Percentiles rank a stretch among this genome's conserved stretches.
Conservation (phyloP, 2,888 invertebrate genomes). For the Cephus runcator region DNA sequence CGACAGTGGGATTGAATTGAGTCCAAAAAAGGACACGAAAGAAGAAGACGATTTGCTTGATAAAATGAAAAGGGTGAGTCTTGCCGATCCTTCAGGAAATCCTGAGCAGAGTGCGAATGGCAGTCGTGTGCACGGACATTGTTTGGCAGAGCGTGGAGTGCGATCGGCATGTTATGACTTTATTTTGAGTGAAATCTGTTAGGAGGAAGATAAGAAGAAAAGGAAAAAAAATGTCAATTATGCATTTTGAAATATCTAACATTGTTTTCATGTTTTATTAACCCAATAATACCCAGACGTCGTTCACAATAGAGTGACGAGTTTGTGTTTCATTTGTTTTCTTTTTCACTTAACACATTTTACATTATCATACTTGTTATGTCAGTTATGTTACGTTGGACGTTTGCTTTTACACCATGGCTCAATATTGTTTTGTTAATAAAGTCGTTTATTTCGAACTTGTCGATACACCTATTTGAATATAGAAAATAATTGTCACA, state of each 20-base stretch:
- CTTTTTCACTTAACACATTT: background rate
- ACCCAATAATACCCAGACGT: background rate
- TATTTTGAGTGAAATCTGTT: slow-evolving; percentile 15
- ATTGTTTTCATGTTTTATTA: background rate
- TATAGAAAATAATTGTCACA: background rate
- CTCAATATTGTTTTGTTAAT: slow-evolving; percentile 14
- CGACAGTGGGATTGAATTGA: slow-evolving; percentile 50
- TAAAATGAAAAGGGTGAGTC: slow-evolving; percentile 67
- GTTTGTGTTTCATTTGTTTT: background rate
- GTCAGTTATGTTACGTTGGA: background rate
- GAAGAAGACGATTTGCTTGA: slow-evolving; percentile 61
- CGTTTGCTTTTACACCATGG: slow-evolving; percentile 4
- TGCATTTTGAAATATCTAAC: background rate
- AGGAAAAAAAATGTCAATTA: background rate
- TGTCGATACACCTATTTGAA: background rate
- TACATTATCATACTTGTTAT: background rate
- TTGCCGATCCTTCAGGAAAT: slow-evolving; percentile 52
- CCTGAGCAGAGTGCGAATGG: slow-evolving; percentile 4
- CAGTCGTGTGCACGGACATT: slow-evolving; percentile 6
- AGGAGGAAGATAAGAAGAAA: background rate
- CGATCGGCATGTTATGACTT: slow-evolving; percentile 13
- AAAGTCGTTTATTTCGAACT: background rate
- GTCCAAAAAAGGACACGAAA: slow-evolving; percentile 39
- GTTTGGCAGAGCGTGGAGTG: slow-evolving; percentile 9
- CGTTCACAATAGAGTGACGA: background rate